phyloP scores from a whole-genome alignment of 2,113 vertebrate species.

The Ceratotherium simum region DNA sequence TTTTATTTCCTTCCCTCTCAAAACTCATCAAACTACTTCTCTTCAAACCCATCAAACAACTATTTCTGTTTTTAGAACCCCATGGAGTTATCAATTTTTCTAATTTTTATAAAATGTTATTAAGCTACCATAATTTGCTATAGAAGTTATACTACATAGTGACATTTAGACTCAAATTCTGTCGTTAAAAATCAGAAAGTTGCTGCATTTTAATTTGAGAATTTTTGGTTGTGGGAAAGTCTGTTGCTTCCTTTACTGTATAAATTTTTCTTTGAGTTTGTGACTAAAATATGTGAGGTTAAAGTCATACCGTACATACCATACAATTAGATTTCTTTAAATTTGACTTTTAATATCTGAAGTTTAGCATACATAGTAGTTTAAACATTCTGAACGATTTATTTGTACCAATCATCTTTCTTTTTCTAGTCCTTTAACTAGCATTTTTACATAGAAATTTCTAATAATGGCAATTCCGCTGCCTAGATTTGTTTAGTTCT shows the following conservation, averaged over 20 bases:
- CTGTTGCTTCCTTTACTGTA: constrained; percentile 3
- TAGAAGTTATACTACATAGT: constrained; percentile 12
- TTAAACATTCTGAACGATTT: constrained; percentile 33
- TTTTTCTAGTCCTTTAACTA: constrained; percentile 40
- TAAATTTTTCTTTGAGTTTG: constrained; percentile 44
- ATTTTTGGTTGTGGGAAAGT: constrained; percentile 23
- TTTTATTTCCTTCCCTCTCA: constrained; percentile 45
- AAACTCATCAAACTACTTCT: not conserved
- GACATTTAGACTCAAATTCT: constrained; percentile 2
- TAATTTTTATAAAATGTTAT: not conserved
- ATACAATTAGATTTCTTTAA: constrained; percentile 51
- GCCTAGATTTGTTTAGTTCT: constrained; percentile 27
- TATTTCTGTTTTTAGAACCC: constrained; percentile 28
- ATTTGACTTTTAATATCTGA: constrained; percentile 54
- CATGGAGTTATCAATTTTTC: not conserved
- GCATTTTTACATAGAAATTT: constrained; percentile 41
- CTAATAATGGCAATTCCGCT: not conserved
- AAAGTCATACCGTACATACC: constrained; percentile 42
- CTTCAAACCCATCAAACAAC: constrained; percentile 31
- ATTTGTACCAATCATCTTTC: constrained; percentile 34
- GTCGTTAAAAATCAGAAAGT: constrained; percentile 32
- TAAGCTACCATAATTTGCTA: not conserved
- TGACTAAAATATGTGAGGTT: constrained; percentile 53
- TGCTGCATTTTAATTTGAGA: constrained; percentile 50
- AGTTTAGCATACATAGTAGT: not conserved